These are phyloP conservation scores for Cerastis rubricosa DNA, from an alignment of 2,888 invertebrate species.

Conservation along the genomic window DNA sequence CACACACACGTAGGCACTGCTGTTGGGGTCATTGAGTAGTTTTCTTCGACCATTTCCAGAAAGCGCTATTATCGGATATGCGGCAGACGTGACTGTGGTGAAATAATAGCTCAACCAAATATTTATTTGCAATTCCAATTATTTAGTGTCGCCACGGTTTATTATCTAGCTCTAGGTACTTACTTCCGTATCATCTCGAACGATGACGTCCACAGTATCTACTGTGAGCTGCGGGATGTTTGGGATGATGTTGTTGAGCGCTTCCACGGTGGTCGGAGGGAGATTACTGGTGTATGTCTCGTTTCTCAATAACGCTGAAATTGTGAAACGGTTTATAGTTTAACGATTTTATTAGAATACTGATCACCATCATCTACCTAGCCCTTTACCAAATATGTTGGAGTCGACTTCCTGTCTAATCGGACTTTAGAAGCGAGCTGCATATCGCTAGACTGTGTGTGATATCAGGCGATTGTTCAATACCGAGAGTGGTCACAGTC, in stretches of 20 bases:
- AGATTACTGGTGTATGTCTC: slow-evolving; percentile 67
- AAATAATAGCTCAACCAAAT: not conserved
- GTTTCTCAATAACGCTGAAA: slow-evolving; percentile 74
- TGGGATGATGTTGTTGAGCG: slow-evolving; percentile 72
- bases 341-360: slow-evolving; percentile 7
- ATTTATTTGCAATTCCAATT: not conserved
- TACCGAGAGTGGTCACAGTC: not conserved
- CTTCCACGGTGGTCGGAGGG: slow-evolving; percentile 74
- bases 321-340: not conserved
- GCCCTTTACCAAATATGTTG: not conserved
- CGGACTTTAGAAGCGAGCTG: not conserved
- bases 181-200: slow-evolving; percentile 74
- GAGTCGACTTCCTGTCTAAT: not conserved
- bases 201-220: slow-evolving; percentile 76
- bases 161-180: slow-evolving; percentile 5
- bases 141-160: not conserved
- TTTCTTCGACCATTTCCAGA: not conserved
- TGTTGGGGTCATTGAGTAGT: not conserved
- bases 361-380: not conserved
- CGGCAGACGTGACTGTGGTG: not conserved
- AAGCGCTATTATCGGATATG: not conserved
- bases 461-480: not conserved
- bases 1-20: no score
- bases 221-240: slow-evolving; percentile 78
- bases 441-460: not conserved